Evolutionary conservation across 2,888 invertebrate genomes (phyloP), one percentile per base, ranked within the genome.

Genomic region (Anarsia innoxiella): DNA sequence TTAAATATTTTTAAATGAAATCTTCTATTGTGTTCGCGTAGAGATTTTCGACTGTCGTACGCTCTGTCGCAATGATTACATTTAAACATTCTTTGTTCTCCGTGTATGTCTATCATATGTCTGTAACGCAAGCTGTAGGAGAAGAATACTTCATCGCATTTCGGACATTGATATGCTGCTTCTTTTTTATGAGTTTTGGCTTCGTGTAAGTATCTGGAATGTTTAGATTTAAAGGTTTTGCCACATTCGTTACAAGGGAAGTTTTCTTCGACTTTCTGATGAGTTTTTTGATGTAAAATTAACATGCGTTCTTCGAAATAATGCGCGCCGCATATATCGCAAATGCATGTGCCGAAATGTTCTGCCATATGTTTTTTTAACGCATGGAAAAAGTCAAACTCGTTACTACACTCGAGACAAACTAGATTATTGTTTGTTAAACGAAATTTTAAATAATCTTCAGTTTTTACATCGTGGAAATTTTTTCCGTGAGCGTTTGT

Each of bases 161-260:
- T 78, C 2, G 62, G 67, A 36, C 83, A 84, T 2, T 74, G 66
- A n/a, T 73, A 76, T 0, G 72, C 72, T 0, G 83, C 70, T n/a
- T 78, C 73, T 19, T 78, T 77, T 32, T 71, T 73, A 32, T 83
- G 83, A 0, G 66, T 58, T 1, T 66, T 62, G 0, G 76, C 65
- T 2, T 72, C 66, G 10, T 83, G 83, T 1, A 79, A 48, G n/a
- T 72, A 62, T 6, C 73, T 53, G 5, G 72, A 75, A 29, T 79
- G 76, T 42, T 79, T 82, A 0, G 76, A 78, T 42, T 78, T 77
- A 23, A 86, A 75, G 1, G 50, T 59, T 40, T 84, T 84, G 0
- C 78, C 83, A 32, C 86, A 87, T 0, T 80, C 71, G 1, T 78
- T 72, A 43, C 89, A 89, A 0, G 75, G 70, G 49, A 73, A 76